Base-by-base conservation (phyloP, 2,797 vertebrate genomes). In the Lindbergichthys nudifrons region DNA sequence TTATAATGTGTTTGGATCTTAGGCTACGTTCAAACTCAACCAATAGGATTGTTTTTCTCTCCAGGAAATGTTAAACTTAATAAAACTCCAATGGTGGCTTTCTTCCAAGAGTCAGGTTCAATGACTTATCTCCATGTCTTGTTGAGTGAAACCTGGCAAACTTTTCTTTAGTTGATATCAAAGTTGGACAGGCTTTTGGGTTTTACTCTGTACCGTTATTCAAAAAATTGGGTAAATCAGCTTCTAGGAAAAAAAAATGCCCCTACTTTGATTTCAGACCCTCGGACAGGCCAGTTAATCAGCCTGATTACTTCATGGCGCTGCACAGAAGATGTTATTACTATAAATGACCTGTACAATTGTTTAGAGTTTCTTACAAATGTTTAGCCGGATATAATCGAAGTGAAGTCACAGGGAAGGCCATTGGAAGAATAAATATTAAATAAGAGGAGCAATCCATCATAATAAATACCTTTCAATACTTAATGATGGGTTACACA, bases 261-360 rank as follows among this genome's bases (percentile, higher is more conserved):
- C 32, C 36, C 42, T 46, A n/a, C 26, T 56, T 36, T 65, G 46
- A 45, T 60, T 51, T 54, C 1, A 65, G 65, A 68, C 26, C 56
- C 18, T 65, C 23, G 30, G 43, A 50, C 36, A 59, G 41, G n/a
- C 3, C 42, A 3, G 32, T 19, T 63, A 75, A 75, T 70, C 70
- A 53, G 50, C 14, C 43, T 23, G 45, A 83, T 83, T 78, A 76
- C 62, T 36, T 61, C 50, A 32, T 1, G 23, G n/a, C 5, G 19
- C 52, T 19, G 23, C 66, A 64, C 47, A 16, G 13, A 16, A 60
- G 14, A 59, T 0, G 36, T 18, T 42, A 5, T 45, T 19, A 45
- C 63, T 0, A 23, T 13, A 8, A 42, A 15, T 6, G 13, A 41
- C 48, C 23, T 15, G 5, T 19, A 16, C 32, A 36, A n/a, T 1